Evolutionary conservation across 2,113 vertebrate species (phyloP).

Genomic region (Megaceryle maxima): DNA sequence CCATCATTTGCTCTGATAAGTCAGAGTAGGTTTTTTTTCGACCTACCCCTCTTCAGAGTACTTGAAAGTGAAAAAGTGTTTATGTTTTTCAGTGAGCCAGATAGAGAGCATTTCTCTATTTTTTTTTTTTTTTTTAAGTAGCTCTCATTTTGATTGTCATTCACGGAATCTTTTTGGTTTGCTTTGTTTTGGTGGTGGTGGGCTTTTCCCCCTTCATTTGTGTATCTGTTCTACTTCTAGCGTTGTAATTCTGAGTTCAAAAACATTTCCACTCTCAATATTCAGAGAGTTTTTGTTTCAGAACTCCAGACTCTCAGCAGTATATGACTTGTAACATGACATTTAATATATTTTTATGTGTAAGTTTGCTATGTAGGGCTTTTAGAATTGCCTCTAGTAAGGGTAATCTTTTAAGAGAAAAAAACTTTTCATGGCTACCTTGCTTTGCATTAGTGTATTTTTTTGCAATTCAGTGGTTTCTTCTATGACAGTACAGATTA

Average conservation of each 20-base stretch:
- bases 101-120: background rate
- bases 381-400: background rate
- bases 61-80: slow-evolving; percentile 17
- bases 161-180: background rate
- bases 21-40: background rate
- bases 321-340: background rate
- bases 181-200: no score
- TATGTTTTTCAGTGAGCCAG: slow-evolving; percentile 10
- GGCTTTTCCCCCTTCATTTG: background rate
- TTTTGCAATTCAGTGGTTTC: slow-evolving; percentile 4
- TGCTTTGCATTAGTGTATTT: background rate
- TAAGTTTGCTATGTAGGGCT: background rate
- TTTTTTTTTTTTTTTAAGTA: background rate
- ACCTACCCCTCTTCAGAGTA: background rate
- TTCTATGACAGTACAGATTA: background rate
- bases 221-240: background rate
- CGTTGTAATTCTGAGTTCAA: background rate
- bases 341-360: slow-evolving; percentile 12
- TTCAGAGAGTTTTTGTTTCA: background rate
- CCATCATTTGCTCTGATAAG: background rate
- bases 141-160: slow-evolving; percentile 1
- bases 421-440: background rate
- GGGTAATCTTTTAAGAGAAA: background rate
- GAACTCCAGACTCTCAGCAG: slow-evolving; percentile 1
- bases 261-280: background rate